Evolutionary conservation across 1,140 invertebrate species (phyloP).

Genomic region (Anagrus nilaparvatae): DNA sequence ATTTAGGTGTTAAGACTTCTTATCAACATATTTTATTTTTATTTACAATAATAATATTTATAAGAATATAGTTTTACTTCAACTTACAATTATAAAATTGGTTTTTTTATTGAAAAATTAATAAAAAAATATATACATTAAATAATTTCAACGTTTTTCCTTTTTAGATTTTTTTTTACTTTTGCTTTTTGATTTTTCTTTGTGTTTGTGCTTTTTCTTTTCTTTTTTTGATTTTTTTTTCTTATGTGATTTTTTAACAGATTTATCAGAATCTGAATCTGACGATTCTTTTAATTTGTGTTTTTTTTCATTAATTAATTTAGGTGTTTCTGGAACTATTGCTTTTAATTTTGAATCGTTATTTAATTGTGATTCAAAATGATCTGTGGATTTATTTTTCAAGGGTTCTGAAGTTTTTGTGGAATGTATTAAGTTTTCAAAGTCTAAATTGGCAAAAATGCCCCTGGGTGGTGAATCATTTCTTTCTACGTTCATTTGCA

Average conservation of each 20-base stretch:
- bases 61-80: no score
- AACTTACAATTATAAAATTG: no score
- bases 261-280: slow-evolving; percentile 35
- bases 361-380: background rate
- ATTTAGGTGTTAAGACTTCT: no score
- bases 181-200: slow-evolving; percentile 25
- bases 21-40: no score
- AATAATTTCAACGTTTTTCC: no score
- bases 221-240: slow-evolving; percentile 38
- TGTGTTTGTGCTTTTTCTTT: slow-evolving; percentile 40
- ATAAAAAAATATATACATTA: no score
- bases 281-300: background rate
- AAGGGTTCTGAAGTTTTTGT: slow-evolving; percentile 4
- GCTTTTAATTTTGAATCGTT: background rate
- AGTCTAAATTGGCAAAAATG: slow-evolving; percentile 64
- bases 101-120: no score
- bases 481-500: slow-evolving; percentile 41
- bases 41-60: no score
- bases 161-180: slow-evolving; percentile 29
- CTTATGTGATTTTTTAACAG: slow-evolving; percentile 32
- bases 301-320: background rate
- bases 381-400: slow-evolving; percentile 10
- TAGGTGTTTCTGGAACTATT: background rate
- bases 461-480: slow-evolving; percentile 59
- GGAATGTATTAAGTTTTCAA: slow-evolving; percentile 49